Evolutionary conservation across 2,888 invertebrate genomes (phyloP), one percentile per base, ranked within the genome.

Genomic region (Hipparchia sbordonii): DNA sequence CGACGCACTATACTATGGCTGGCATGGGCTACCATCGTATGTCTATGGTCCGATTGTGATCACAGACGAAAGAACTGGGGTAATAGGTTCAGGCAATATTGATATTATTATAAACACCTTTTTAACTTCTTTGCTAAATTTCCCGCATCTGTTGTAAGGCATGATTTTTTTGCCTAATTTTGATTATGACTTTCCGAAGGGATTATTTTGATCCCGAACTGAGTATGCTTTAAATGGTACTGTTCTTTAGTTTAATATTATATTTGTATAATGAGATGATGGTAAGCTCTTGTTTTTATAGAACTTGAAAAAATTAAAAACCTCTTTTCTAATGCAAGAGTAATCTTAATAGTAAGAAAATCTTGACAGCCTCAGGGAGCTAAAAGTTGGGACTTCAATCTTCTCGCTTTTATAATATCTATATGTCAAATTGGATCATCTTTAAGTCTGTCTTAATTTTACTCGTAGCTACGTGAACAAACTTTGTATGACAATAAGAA

Each of bases 1-100:
- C 85, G 85, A 89, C 87, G 83, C 88, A 88, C 83, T 87, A 88
- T 89, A 89, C 90, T 86, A 88, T 89, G 89, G 89, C 88, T 84
- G 89, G 86, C 82, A 83, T 83, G 78, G 82, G 81, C 81, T 89
- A 90, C 84, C 86, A 86, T 80, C 86, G 84, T 57, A 81, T 91
- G 84, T 82, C 89, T 84, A 85, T 89, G 88, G 88, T 87, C 82
- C 86, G 88, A 77, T 84, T 89, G 82, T 89, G 85, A 89, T 82
- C 83, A 83, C 81, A 86, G 82, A 85, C 80, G 60, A 75, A 57
- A 62, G 67, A 74, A 80, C 75, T 78, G 85, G 86, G 91, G 89
- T 90, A 90, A 89, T 82, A 80, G 76, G 75, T 69, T 72, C 75
- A 74, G 74, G 73, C 62, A 73, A 73, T 69, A 69, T 60, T 68